A percentile compares a stretch with the other conserved stretches of the same genome.
Conservation (phyloP, 2,888 invertebrate species). For the Abrostola tripartita region DNA sequence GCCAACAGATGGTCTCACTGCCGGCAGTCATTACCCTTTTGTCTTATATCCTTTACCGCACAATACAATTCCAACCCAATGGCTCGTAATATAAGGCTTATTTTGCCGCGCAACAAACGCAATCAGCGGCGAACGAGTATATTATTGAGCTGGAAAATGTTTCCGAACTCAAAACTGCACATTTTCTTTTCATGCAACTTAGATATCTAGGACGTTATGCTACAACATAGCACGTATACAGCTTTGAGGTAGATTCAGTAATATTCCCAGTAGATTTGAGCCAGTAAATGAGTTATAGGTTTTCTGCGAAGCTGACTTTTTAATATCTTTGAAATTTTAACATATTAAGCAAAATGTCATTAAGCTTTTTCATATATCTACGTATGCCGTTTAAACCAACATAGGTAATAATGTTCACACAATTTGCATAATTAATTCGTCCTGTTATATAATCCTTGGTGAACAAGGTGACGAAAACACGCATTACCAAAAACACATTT, state of each 20-base stretch:
- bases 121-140: constrained; percentile 71
- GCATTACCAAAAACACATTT: constrained; percentile 46
- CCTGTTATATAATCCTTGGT: constrained; percentile 7
- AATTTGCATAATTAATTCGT: constrained; percentile 1
- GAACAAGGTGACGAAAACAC: constrained; percentile 25
- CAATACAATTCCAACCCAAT: constrained; percentile 59
- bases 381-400: too few species aligned
- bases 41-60: constrained; percentile 68
- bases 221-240: constrained; percentile 24
- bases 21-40: constrained; percentile 80
- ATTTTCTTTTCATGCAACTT: constrained; percentile 62
- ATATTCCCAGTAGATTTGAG: constrained; percentile 38
- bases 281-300: constrained; percentile 45
- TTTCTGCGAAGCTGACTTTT: constrained; percentile 35
- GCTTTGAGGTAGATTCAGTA: constrained; percentile 39
- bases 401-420: neutral
- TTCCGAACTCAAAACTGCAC: constrained; percentile 77
- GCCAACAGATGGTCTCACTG: constrained; percentile 82
- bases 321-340: neutral
- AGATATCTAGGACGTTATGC: constrained; percentile 46
- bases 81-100: constrained; percentile 44
- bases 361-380: neutral
- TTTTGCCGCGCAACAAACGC: constrained; percentile 52
- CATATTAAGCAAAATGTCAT: neutral
- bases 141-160: constrained; percentile 79